These are phyloP conservation scores for Xerus inauris DNA, from an alignment of 2,113 vertebrate species.

Conservation along the genomic window DNA sequence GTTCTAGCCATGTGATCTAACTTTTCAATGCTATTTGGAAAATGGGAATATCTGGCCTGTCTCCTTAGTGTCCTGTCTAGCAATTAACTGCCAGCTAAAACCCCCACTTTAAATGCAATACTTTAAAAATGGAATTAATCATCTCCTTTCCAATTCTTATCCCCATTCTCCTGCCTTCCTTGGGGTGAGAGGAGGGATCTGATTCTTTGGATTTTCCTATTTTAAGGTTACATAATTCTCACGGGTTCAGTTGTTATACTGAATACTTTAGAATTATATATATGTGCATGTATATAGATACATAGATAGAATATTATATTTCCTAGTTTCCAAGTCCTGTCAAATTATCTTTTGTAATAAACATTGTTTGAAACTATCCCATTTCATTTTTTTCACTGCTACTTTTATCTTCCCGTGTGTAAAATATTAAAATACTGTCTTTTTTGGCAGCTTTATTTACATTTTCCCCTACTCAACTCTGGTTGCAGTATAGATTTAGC, in stretches of 20 bases:
- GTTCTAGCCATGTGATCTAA: not conserved
- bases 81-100: slow-evolving; percentile 25
- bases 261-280: slow-evolving; percentile 36
- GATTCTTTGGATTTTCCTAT: slow-evolving; percentile 17
- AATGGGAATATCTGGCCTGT: not conserved
- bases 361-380: slow-evolving; percentile 42
- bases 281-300: not conserved
- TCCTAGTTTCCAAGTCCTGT: not conserved
- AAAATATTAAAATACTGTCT: slow-evolving; percentile 53
- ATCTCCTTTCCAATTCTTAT: not conserved
- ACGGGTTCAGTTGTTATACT: not conserved
- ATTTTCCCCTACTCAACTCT: not conserved
- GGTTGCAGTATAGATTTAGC: slow-evolving; percentile 4
- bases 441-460: slow-evolving; percentile 7
- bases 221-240: slow-evolving; percentile 28
- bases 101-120: slow-evolving; percentile 8
- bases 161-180: not conserved
- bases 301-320: too few species aligned
- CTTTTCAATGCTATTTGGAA: not conserved
- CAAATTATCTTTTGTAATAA: slow-evolving; percentile 44
- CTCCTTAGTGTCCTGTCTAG: not conserved
- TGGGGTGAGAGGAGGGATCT: not conserved
- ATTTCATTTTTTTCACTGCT: slow-evolving; percentile 28
- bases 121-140: slow-evolving; percentile 25
- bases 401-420: slow-evolving; percentile 38